A percentile compares a stretch with the other conserved stretches of the same genome.
Conservation (phyloP, 2,888 invertebrate genomes). For the Tetragonula carbonaria region DNA sequence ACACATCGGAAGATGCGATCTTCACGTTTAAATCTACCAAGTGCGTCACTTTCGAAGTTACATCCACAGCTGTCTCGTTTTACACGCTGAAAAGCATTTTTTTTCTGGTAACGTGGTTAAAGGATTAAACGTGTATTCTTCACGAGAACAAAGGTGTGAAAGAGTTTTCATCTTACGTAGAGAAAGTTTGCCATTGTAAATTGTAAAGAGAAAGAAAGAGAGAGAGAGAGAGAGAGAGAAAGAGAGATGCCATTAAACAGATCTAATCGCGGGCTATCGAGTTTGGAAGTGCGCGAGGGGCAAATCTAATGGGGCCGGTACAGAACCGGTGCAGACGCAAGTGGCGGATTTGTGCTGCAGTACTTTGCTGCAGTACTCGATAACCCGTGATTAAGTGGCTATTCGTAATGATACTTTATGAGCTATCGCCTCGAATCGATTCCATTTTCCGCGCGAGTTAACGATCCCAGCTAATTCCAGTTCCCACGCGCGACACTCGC, state of each 20-base stretch:
- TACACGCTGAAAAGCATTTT: no score
- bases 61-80: no score
- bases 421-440: conserved; percentile 63
- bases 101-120: no score
- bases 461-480: conserved; percentile 52
- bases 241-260: conserved; percentile 45
- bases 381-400: conserved; percentile 67
- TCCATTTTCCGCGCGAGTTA: conserved; percentile 64
- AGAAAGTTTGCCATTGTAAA: conserved; percentile 18
- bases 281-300: conserved; percentile 44
- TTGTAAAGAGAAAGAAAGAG: conserved; percentile 30
- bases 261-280: conserved; percentile 60
- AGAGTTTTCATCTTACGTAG: neutral
- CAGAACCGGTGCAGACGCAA: conserved; percentile 55
- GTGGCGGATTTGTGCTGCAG: conserved; percentile 58
- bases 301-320: conserved; percentile 57
- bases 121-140: neutral
- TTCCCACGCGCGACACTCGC: conserved; percentile 16
- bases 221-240: no score
- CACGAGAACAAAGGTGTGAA: no score
- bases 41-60: no score
- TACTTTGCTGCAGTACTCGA: conserved; percentile 53
- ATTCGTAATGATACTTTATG: conserved; percentile 71
- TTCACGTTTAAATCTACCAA: no score
- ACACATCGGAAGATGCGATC: no score